A percentile compares a stretch with the other conserved stretches of the same genome.
Evolutionary conservation across 2,888 invertebrate genomes (phyloP).

Genomic region (Thera obeliscata): DNA sequence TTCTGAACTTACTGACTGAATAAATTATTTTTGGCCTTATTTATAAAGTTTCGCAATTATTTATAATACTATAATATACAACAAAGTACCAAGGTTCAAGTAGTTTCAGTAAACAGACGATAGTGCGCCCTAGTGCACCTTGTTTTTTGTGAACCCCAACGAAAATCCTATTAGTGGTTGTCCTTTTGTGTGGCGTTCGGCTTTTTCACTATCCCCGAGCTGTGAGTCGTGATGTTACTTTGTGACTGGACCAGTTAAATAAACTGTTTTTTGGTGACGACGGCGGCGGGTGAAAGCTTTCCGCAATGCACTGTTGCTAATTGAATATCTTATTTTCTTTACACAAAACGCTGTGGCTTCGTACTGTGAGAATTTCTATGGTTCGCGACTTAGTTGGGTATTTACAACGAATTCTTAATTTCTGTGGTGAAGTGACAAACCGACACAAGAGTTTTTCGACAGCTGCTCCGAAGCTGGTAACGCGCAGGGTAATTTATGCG

Average conservation of each 20-base stretch:
- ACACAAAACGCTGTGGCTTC: neutral
- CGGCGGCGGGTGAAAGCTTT: constrained; percentile 33
- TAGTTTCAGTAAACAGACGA: constrained; percentile 13
- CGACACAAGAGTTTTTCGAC: neutral
- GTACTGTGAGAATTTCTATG: no score
- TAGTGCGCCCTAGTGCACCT: constrained; percentile 30
- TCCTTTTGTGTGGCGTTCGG: constrained; percentile 24
- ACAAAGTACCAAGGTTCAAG: constrained; percentile 24
- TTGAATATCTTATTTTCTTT: constrained; percentile 9
- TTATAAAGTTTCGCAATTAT: no score
- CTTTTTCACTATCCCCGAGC: constrained; percentile 28
- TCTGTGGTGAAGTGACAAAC: no score
- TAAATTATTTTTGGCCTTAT: no score
- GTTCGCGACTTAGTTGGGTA: neutral
- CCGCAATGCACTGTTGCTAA: constrained; percentile 13
- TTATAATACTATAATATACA: neutral
- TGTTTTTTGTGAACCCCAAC: constrained; percentile 22
- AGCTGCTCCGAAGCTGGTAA: no score
- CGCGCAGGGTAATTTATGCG: no score
- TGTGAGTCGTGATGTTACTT: constrained; percentile 28
- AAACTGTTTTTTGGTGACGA: constrained; percentile 36
- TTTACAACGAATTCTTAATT: no score
- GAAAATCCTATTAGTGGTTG: constrained; percentile 34
- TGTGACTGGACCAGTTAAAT: constrained; percentile 33
- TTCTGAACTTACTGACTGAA: no score